A percentile compares a stretch with the other conserved stretches of the same genome.
Evolutionary conservation across 2,888 invertebrate genomes (phyloP).

Genomic region (Drosophila neoperkinsi): DNA sequence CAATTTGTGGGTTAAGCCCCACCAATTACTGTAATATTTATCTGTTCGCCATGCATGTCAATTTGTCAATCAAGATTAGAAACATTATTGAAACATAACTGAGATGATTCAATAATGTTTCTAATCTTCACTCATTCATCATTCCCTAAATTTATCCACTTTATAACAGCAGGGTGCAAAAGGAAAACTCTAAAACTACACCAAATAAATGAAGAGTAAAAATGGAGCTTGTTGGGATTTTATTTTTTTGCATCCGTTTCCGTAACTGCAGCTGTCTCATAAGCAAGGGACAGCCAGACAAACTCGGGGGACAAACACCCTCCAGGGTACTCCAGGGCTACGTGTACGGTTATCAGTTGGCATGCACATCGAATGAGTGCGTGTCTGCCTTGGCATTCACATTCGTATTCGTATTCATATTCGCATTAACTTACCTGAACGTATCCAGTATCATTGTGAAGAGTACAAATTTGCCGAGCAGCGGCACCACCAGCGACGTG

Average conservation of each 20-base stretch:
- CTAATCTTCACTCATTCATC: not conserved
- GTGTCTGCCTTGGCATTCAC: slow-evolving; percentile 13
- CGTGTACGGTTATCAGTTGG: slow-evolving; percentile 44
- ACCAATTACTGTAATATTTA: not conserved
- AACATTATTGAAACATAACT: not conserved
- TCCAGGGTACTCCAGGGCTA: not conserved
- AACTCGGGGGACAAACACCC: not conserved
- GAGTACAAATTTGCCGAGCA: slow-evolving; percentile 96
- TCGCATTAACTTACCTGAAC: slow-evolving; percentile 89
- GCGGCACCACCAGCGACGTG: slow-evolving; percentile 96
- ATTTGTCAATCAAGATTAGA: not conserved
- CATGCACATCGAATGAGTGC: slow-evolving; percentile 54
- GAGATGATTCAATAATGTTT: not conserved
- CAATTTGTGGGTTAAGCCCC: not conserved
- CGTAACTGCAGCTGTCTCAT: slow-evolving; percentile 36
- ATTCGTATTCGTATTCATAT: slow-evolving; percentile 28
- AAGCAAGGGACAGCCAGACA: slow-evolving; percentile 22
- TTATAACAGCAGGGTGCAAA: slow-evolving; percentile 3
- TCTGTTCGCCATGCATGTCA: not conserved
- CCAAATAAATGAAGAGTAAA: slow-evolving; percentile 8
- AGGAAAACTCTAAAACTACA: slow-evolving; percentile 8
- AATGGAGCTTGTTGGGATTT: slow-evolving; percentile 27
- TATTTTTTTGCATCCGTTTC: slow-evolving; percentile 50
- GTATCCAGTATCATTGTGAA: slow-evolving; percentile 98
- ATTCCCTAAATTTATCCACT: not conserved